Evolutionary conservation across 2,113 vertebrate genomes (phyloP).

Genomic region (Grallaria varia): DNA sequence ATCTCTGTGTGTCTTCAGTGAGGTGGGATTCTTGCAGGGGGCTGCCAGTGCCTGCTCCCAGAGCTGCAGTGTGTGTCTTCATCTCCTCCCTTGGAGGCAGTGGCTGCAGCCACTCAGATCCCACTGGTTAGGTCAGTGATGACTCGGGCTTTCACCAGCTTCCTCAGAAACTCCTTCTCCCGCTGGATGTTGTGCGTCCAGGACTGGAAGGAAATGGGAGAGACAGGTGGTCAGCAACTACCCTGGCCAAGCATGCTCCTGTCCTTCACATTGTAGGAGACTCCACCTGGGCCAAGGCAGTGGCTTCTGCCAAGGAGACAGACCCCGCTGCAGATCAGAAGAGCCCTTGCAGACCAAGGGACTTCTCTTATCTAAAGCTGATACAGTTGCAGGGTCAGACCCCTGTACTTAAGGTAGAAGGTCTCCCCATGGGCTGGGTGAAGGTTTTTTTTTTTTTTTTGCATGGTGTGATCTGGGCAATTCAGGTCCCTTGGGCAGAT

Average conservation of each 20-base stretch:
- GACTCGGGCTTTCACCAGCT: conserved; percentile 91
- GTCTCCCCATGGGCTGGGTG: background rate
- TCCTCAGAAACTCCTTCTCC: conserved; percentile 96
- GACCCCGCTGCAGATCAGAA: background rate
- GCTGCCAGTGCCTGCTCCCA: conserved; percentile 49
- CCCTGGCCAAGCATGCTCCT: background rate
- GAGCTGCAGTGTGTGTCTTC: background rate
- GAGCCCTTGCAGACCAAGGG: background rate
- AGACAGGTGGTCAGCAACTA: background rate
- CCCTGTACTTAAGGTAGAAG: background rate
- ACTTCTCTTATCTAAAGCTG: background rate
- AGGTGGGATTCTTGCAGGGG: conserved; percentile 22
- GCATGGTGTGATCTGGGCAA: background rate
- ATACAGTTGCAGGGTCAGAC: background rate
- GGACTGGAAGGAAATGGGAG: conserved; percentile 79
- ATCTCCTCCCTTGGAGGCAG: conserved; percentile 9
- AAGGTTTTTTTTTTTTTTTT: background rate
- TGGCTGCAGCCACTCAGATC: conserved; percentile 79
- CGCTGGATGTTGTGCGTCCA: conserved; percentile 98
- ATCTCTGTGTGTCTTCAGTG: conserved; percentile 26
- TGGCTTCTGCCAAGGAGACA: background rate
- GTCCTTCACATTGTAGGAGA: rapidly evolving
- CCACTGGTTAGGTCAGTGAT: conserved; percentile 94
- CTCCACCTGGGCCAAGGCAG: background rate
- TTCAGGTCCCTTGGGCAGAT: background rate